Conservation (phyloP, 2,888 invertebrate genomes). For the Mimachlamys varia region DNA sequence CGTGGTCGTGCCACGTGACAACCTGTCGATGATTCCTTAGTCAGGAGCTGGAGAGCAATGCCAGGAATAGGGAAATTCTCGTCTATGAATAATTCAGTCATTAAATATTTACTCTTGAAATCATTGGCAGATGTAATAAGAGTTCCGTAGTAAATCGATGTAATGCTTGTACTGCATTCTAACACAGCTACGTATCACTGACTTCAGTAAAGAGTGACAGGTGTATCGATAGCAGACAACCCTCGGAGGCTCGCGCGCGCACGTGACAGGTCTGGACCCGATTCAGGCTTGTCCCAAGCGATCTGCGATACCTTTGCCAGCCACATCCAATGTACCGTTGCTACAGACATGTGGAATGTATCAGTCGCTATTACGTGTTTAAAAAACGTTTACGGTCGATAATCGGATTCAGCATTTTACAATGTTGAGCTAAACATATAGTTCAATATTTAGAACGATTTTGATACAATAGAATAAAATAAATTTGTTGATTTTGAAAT, state of each 20-base stretch:
- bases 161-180: background rate
- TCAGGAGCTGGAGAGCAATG: background rate
- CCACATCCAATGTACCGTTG: background rate
- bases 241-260: background rate
- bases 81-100: background rate
- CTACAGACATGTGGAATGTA: background rate
- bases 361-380: background rate
- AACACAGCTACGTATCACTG: background rate
- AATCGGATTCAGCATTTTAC: background rate
- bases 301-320: background rate
- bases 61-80: background rate
- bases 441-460: background rate
- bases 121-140: background rate
- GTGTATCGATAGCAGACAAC: background rate
- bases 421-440: background rate
- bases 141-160: background rate
- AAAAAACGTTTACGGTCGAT: background rate
- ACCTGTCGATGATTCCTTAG: background rate
- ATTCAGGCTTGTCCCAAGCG: background rate
- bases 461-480: background rate
- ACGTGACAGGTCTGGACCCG: background rate
- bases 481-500: background rate
- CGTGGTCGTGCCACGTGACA: background rate
- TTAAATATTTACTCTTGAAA: slow-evolving; percentile 21
- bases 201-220: background rate